Base-by-base conservation (phyloP, 1,140 invertebrate species). In the Zaprionus nigranus region DNA sequence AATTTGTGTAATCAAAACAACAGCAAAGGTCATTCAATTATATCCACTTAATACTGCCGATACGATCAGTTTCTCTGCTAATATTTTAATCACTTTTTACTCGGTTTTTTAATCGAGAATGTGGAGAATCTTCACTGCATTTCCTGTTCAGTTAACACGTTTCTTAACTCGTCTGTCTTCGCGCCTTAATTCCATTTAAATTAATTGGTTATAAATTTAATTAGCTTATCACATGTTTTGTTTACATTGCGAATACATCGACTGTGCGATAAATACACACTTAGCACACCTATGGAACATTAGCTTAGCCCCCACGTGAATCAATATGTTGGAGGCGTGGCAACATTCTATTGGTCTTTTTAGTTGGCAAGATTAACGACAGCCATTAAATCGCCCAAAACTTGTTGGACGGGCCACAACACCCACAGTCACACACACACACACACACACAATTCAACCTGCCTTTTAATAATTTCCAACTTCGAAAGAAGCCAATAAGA, bases 341-440 rank as follows among this genome's bases (percentile, higher is more conserved):
- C 63, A 28, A 54, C 28, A 77, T 75, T 82, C 65, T 81, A 85
- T 84, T 78, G 36, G 51, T 36, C 65, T 66, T 60, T 60, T 61
- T 70, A 34, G 51, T 84, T 65, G 54, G 68, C 68, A 78, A 75
- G 78, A 87, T 83, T 83, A 88, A 83, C 83, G 83, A 75, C 65
- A 60, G 56, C 63, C 40, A 65, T 80, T 63, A 75, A 68, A 71
- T 56, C 54, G 6, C 15, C 70, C 80, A 49, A 80, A 83, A 78
- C 75, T 57, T 75, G 67, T 76, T 83, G 68, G 65, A 46, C 43
- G 38, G 28, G 65, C 57, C 69, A 53, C 26, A 28, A 60, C 70
- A 66, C 75, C 57, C 49, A 79, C 65, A 60, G 56, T 30, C 51
- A 75, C 54, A 54, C 63, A 75, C 65, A 57, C 54, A 65, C 26